Base-by-base conservation (phyloP, 2,113 vertebrate genomes). In the Amblyornis subalaris region DNA sequence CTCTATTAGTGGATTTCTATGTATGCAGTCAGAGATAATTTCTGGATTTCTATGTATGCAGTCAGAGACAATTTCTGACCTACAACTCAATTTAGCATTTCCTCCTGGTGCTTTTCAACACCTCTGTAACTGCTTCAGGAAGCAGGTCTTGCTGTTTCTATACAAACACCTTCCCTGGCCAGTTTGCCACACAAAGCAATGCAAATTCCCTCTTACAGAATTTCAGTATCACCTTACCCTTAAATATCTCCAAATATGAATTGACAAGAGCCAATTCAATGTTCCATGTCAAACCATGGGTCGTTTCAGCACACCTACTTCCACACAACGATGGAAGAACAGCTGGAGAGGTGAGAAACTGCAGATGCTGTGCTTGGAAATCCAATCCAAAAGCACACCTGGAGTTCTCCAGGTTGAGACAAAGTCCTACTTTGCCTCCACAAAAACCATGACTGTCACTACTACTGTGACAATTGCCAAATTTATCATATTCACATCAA, bases 1-100 rank as follows among this genome's bases (percentile, higher is more conserved):
- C 54, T 88, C 75, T 83, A 83, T 83, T 65, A 94, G 47, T 74
- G 51, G 54, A 94, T 73, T 95, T 94, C 91, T 89, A 9, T 77
- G 84, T 85, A 90, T 19, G 77, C 57, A 94, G 31, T 21, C 51
- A 82, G 61, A 90, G 45, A 57, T 17, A 10, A 72, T 76, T 89
- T 85, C 70, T 87, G 48, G 61, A 91, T 85, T 94, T 85, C 89
- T 94, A 17, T 77, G 70, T 89, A 81, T 21, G 61, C 36, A 94
- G 26, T 21, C 67, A 87, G 65, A 91, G 33, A 50, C 15, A 8
- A 73, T 36, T 91, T 91, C 66, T 75, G 80, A 60, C 51, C 74
- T 79, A 25, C 42, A 83, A 23, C 14, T 44, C 47, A 62, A 72
- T 40, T 55, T 67, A 54, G 48, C 29, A 64, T 38, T 74, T 65